These are phyloP conservation scores for Mycogona germanica DNA, from an alignment of 2,888 invertebrate genomes.

Conservation along the genomic window DNA sequence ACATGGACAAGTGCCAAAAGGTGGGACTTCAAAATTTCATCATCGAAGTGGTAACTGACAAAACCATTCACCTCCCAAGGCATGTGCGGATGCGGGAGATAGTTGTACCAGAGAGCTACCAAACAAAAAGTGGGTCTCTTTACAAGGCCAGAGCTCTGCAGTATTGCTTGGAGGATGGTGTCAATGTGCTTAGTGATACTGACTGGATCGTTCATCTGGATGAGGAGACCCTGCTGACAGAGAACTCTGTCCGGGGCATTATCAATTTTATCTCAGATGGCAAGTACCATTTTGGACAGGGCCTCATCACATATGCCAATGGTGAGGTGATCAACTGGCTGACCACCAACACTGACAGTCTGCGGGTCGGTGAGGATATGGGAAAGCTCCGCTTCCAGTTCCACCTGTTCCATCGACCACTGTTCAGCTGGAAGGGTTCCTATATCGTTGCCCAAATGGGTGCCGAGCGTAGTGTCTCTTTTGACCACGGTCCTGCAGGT, in stretches of 20 bases:
- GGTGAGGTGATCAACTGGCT: conserved; percentile 92
- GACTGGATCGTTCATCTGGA: conserved; percentile 98
- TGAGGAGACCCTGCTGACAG: conserved; percentile 88
- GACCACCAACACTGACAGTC: conserved; percentile 92
- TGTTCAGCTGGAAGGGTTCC: conserved; percentile 97
- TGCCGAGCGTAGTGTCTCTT: conserved; percentile 80
- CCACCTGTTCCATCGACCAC: conserved; percentile 80
- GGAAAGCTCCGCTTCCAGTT: conserved; percentile 89
- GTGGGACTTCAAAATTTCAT: conserved; percentile 90
- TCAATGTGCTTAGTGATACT: conserved; percentile 67
- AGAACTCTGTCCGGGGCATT: conserved; percentile 78
- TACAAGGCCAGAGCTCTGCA: conserved; percentile 92
- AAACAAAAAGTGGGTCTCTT: conserved; percentile 79
- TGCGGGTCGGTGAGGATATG: conserved; percentile 94
- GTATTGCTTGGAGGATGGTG: conserved; percentile 82
- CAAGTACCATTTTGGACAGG: conserved; percentile 90
- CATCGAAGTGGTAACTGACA: conserved; percentile 92
- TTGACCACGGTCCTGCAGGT: conserved; percentile 91
- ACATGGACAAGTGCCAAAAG: conserved; percentile 74
- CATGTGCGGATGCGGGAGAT: conserved; percentile 64
- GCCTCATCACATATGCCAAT: conserved; percentile 89
- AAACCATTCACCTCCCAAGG: conserved; percentile 46
- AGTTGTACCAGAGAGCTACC: conserved; percentile 73
- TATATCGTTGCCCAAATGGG: conserved; percentile 90
- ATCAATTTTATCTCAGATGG: conserved; percentile 90